Evolutionary conservation across 1,140 invertebrate species (phyloP), one percentile per base, ranked within the genome.

Genomic region (Drosophila littoralis): DNA sequence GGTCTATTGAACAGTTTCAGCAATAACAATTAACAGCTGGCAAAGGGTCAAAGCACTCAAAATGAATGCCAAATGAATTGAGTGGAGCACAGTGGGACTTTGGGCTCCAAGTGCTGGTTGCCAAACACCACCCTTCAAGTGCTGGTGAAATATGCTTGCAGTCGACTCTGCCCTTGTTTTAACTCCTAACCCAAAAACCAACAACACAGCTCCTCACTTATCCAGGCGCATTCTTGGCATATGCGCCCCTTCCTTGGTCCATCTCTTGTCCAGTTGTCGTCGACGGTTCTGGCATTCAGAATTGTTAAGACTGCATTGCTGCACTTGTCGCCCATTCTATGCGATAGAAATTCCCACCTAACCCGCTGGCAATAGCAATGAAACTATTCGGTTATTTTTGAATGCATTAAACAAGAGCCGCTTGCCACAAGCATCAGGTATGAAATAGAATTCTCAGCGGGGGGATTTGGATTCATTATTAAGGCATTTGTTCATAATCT

Each of bases 21-120:
- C 15, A n/a, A 48, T 35, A 35, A 51, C 43, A 61, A 48, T 36
- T 66, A 46, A 66, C 38, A 12, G 36, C 48, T 40, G 35, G 4
- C 46, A 36, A 6, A 4, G 60, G 46, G 48, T 52, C n/a, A 40
- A 40, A 15, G 60, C 46, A 40, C 17, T 8, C 60, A 2, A 12
- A 4, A 3, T 15, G 10, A n/a, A 57, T 17, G 59, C 36, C 22
- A 54, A 13, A 13, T 15, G 36, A 36, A 17, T 22, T 7, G 10
- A 22, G 7, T 50, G 38, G 8, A 58, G 22, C 22, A 5, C 4
- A 28, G 4, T 28, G 22, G 22, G 22, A 28, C 22, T 28, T 28
- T 28, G 17, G 46, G 10, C 6, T 13, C 1, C 10, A 12, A 40
- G 9, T 40, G 38, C 43, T 15, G 13, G 6, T 45, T 6, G 13